Evolutionary conservation across 2,797 vertebrate species (phyloP).

Genomic region (Tympanoctomys barrerae): DNA sequence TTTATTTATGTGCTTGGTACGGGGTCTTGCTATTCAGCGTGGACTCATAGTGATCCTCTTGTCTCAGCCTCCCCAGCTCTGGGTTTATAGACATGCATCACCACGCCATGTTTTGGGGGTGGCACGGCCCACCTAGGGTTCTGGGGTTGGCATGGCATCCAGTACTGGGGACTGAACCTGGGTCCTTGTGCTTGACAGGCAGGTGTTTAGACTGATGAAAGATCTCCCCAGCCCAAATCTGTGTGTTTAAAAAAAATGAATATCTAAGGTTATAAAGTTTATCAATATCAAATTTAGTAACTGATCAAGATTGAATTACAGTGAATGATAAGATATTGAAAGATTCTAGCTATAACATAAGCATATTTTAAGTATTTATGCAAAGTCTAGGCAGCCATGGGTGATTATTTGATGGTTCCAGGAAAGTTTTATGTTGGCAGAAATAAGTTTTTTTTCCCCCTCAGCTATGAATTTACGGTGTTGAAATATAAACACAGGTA

Average conservation of each 20-base stretch:
- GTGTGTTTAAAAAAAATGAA: not conserved
- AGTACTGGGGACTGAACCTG: no score
- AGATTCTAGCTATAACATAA: not conserved
- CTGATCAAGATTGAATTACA: not conserved
- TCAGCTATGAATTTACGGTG: not conserved
- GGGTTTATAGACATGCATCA: no score
- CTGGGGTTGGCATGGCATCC: no score
- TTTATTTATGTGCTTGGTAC: no score
- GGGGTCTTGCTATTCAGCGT: no score
- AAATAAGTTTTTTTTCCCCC: constrained; percentile 19
- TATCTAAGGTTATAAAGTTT: not conserved
- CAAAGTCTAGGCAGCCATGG: not conserved
- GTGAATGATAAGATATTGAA: not conserved
- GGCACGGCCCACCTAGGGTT: no score
- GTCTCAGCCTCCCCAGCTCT: no score
- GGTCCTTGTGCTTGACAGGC: no score
- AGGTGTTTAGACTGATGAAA: no score
- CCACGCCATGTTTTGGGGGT: no score
- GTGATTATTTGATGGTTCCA: not conserved
- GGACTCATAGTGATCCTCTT: no score
- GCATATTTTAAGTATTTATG: constrained; percentile 41
- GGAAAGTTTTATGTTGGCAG: constrained; percentile 15
- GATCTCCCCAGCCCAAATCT: not conserved
- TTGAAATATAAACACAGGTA: not conserved
- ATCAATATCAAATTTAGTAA: constrained; percentile 29